These are phyloP conservation scores for Cettia cetti DNA, from an alignment of 2,113 vertebrate species.

Conservation along the genomic window DNA sequence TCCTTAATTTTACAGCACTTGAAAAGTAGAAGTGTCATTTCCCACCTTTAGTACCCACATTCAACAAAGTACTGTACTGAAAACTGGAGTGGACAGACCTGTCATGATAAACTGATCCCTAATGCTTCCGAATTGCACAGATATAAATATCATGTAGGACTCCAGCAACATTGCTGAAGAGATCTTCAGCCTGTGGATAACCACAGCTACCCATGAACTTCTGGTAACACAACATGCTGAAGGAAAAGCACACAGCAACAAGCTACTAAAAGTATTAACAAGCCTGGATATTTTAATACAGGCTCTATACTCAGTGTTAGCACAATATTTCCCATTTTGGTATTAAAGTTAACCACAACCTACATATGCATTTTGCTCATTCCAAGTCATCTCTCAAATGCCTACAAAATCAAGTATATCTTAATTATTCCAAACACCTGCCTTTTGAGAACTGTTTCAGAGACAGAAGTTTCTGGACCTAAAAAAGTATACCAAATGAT, in stretches of 20 bases:
- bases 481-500: accelerated
- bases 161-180: not conserved
- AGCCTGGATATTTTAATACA: too few species aligned
- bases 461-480: not conserved
- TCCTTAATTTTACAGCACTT: not conserved
- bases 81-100: not conserved
- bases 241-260: not conserved
- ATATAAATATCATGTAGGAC: not conserved
- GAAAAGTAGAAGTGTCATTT: not conserved
- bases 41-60: not conserved
- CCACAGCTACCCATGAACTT: not conserved
- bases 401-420: not conserved
- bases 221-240: not conserved
- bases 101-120: not conserved
- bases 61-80: not conserved
- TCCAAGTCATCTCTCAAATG: not conserved
- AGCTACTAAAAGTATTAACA: not conserved
- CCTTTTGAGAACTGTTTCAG: not conserved
- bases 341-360: not conserved
- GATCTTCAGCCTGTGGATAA: not conserved
- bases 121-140: not conserved
- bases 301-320: not conserved
- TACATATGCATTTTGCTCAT: not conserved
- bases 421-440: not conserved
- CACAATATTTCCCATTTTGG: not conserved